Evolutionary conservation across 2,888 invertebrate species (phyloP).

Genomic region (Tholera decimalis): DNA sequence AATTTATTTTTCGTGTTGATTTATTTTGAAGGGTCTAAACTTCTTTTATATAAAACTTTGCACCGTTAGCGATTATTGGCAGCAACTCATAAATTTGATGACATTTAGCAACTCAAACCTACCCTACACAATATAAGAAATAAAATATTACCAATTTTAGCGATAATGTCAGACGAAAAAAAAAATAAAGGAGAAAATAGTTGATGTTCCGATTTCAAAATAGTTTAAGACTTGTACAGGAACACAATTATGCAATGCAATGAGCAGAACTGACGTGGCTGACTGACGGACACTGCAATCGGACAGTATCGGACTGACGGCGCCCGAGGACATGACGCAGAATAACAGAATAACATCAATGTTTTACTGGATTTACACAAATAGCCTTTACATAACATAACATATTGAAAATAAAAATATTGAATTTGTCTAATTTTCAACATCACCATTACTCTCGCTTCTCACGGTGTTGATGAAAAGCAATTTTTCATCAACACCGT

Average conservation of each 20-base stretch:
- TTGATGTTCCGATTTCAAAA: slow-evolving; percentile 59
- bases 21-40: slow-evolving; percentile 74
- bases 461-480: too few species aligned
- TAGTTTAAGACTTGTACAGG: slow-evolving; percentile 52
- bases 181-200: slow-evolving; percentile 39
- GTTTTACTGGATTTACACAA: slow-evolving; percentile 40
- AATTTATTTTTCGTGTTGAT: slow-evolving; percentile 80
- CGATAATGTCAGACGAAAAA: slow-evolving; percentile 13
- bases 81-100: background rate
- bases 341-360: slow-evolving; percentile 63
- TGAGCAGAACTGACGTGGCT: slow-evolving; percentile 81
- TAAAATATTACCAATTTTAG: slow-evolving; percentile 3
- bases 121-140: slow-evolving; percentile 6
- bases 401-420: background rate
- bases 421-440: too few species aligned
- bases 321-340: slow-evolving; percentile 60
- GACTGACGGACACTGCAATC: slow-evolving; percentile 70
- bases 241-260: slow-evolving; percentile 80
- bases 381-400: background rate
- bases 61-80: slow-evolving; percentile 2
- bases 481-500: too few species aligned
- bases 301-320: slow-evolving; percentile 67
- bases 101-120: background rate
- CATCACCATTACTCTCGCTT: too few species aligned
- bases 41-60: slow-evolving; percentile 8